Base-by-base conservation (phyloP, 2,888 invertebrate genomes). In the Leucania comma region DNA sequence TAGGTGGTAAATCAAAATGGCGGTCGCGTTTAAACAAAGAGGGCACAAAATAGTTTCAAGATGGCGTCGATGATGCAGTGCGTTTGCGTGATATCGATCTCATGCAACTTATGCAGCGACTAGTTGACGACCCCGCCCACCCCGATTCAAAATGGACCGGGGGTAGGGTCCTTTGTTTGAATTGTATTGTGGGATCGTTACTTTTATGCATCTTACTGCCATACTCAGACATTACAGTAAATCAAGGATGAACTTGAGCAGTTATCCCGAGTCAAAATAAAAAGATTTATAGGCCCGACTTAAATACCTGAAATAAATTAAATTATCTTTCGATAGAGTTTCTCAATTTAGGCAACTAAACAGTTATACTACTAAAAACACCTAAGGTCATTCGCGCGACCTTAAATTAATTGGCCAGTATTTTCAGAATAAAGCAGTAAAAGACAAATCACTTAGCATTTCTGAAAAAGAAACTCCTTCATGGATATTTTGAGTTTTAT, bases 51-150 rank as follows among this genome's bases (percentile, higher is more conserved):
- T 42, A 48, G 3, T 20, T n/a, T 14, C 5, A 66, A 57, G 20
- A 67, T 75, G 56, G 56, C 42, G 35, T 24, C 35, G 24, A 46
- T 35, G 35, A 32, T 46, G 50, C 71, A 59, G n/a, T 8, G 58
- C 53, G 77, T 53, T 53, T 69, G 53, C 38, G 58, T 59, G 24
- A n/a, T 38, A 29, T 58, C 10, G 35, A 53, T 48, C 9, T 3
- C 12, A 29, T 59, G 71, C 57, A 71, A 24, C 17, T n/a, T 17
- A 2, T 75, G 35, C 68, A 38, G 26, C 14, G 48, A 35, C 26
- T 54, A 42, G 9, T 32, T 35, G 2, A 32, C 22, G 24, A 4
- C 10, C 10, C 29, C n/a, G 42, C 51, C 51, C 26, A 24, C 22
- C 10, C 9, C 6, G 0, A 26, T 51, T 6, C 32, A 64, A 51